Evolutionary conservation across 1,140 invertebrate genomes (phyloP), one percentile per base, ranked within the genome.

Genomic region (Chrysopa pallens): DNA sequence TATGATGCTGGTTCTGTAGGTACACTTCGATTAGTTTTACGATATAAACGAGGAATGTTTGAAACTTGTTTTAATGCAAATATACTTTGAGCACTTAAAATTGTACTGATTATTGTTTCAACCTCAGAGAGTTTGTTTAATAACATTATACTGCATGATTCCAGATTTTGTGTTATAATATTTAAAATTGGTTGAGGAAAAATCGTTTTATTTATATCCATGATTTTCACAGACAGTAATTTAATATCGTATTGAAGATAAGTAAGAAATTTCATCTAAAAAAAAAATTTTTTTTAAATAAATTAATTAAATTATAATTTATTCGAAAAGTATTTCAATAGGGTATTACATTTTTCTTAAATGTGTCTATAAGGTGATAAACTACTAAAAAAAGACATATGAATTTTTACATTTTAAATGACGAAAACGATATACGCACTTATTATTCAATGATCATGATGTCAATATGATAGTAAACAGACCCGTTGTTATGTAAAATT

Each of bases 11-110:
- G 72, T 51, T 79, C 78, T 0, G 73, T 74, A 0, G 85, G 85
- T 37, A 77, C 68, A 47, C 89, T 86, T 47, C 86, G 69, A 61
- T 93, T 94, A 1, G 90, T 95, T 54, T 88, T 76, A 49, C 89
- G 68, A 59, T 89, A 95, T 28, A 92, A 62, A 47, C 89, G 67
- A 15, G 90, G 90, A 64, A 93, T 85, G 56, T 94, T 88, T 50
- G 74, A 84, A 1, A 92, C 84, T 68, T 77, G 74, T 51, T 75
- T 73, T 45, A 78, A 33, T 33, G 31, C 62, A 46, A 72, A 67
- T 33, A 62, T 54, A 44, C 68, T 58, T 54, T 67, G 71, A 52
- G 69, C 63, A 4, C 62, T 57, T 47, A 64, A 65, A 7, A 78
- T 52, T 60, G 72, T 69, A 38, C 67, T 61, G 0, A 76, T 64